These are phyloP conservation scores for Agrochola circellaris DNA, from an alignment of 2,888 invertebrate species.

Conservation along the genomic window DNA sequence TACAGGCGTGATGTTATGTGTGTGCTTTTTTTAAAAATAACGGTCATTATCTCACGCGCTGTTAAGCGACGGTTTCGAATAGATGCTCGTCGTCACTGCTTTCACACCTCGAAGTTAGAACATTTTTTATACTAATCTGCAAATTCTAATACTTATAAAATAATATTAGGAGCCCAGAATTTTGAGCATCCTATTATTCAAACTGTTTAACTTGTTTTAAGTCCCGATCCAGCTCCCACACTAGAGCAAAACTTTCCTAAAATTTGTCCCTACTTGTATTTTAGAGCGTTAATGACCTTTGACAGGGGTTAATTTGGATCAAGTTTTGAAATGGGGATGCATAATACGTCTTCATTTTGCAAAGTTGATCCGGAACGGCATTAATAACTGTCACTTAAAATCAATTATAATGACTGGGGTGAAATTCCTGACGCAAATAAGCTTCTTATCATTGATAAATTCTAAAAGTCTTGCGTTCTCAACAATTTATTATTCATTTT, in stretches of 20 bases:
- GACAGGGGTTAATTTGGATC: constrained; percentile 40
- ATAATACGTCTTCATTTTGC: not conserved
- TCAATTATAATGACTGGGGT: not conserved
- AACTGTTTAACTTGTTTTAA: constrained; percentile 29
- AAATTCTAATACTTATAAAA: not conserved
- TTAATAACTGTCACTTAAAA: constrained; percentile 1
- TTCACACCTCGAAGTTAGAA: not conserved
- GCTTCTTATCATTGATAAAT: not conserved
- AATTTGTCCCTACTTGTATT: constrained; percentile 27
- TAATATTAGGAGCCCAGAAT: not conserved
- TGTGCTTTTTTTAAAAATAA: too few relatives aligned
- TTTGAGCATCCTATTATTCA: constrained; percentile 4
- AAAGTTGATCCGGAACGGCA: constrained; percentile 2
- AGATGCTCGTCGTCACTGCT: not conserved
- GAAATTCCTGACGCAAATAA: not conserved
- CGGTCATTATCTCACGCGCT: too few relatives aligned
- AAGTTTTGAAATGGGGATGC: constrained; percentile 21
- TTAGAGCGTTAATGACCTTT: constrained; percentile 19
- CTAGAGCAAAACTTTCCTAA: constrained; percentile 1
- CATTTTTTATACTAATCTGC: not conserved
- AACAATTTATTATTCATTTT: not conserved
- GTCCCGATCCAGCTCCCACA: constrained; percentile 1
- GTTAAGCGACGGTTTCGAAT: not conserved
- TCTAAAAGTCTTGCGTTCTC: not conserved
- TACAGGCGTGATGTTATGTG: too few relatives aligned